phyloP scores from a whole-genome alignment of 2,113 vertebrate species.

The Egretta garzetta region DNA sequence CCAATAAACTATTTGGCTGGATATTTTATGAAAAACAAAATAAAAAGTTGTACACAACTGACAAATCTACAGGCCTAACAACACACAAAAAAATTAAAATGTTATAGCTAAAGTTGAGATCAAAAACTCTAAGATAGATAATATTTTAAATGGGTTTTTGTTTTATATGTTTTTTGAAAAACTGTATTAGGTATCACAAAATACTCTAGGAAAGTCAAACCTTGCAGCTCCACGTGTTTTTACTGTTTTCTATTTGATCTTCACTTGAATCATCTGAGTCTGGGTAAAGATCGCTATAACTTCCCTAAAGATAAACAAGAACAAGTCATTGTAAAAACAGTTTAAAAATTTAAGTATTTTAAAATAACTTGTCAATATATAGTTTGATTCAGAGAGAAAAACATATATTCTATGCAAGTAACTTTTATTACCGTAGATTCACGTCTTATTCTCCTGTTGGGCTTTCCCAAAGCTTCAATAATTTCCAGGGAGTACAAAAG shows the following conservation, averaged over 20 bases:
- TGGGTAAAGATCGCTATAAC: constrained; percentile 97
- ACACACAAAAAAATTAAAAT: neutral
- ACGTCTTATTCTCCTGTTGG: constrained; percentile 93
- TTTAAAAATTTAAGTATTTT: neutral
- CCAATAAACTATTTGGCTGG: neutral
- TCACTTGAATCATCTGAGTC: constrained; percentile 98
- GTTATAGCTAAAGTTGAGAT: neutral
- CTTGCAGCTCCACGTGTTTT: constrained; percentile 99
- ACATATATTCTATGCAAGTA: neutral
- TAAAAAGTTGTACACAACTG: neutral
- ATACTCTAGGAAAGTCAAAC: constrained; percentile 69
- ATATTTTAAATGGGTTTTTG: neutral
- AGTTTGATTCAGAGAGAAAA: neutral
- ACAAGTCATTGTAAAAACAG: neutral
- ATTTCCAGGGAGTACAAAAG: constrained; percentile 97
- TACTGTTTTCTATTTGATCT: constrained; percentile 99
- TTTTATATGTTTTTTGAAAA: neutral
- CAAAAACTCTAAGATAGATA: neutral
- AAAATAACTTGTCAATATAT: neutral
- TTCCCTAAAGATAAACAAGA: constrained; percentile 81
- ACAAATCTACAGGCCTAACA: neutral
- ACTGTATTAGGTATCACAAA: neutral
- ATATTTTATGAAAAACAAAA: neutral
- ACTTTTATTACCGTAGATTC: constrained; percentile 89
- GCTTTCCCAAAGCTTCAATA: constrained; percentile 96